phyloP scores from a whole-genome alignment of 2,113 vertebrate genomes.

The Halichoerus grypus region DNA sequence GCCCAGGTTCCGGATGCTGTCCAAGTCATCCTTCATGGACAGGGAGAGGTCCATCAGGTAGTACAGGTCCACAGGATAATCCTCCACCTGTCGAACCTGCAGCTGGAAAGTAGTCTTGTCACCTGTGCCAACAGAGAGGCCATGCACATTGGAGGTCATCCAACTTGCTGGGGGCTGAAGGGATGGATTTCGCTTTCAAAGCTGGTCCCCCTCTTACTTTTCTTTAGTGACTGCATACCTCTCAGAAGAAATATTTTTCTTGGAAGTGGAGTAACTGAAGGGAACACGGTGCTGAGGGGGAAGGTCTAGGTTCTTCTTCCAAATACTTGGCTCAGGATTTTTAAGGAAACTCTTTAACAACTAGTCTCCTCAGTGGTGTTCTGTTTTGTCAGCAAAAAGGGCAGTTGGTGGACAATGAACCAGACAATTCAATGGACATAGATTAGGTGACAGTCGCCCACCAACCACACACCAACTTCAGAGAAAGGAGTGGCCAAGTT shows the following conservation, averaged over 20 bases:
- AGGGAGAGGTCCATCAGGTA: conserved; percentile 99
- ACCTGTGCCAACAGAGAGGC: conserved; percentile 87
- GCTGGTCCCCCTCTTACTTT: background rate
- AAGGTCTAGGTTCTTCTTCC: background rate
- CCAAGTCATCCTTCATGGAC: conserved; percentile 98
- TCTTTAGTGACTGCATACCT: background rate
- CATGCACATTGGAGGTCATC: background rate
- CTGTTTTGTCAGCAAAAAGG: background rate
- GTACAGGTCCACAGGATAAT: conserved; percentile 98
- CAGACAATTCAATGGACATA: background rate
- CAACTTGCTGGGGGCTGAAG: background rate
- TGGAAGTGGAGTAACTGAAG: background rate
- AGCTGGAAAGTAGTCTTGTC: conserved; percentile 92
- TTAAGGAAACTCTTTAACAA: background rate
- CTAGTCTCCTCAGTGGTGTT: background rate
- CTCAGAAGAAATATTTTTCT: background rate
- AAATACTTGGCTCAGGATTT: background rate
- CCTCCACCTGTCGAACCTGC: conserved; percentile 98
- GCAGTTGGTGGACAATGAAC: background rate
- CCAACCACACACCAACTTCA: background rate
- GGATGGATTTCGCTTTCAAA: background rate
- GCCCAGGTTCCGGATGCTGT: conserved; percentile 95
- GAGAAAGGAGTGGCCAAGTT: background rate
- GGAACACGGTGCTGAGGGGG: background rate
- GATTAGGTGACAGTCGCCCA: background rate